Conservation (phyloP, 2,797 vertebrate genomes). For the Chromis chromis region DNA sequence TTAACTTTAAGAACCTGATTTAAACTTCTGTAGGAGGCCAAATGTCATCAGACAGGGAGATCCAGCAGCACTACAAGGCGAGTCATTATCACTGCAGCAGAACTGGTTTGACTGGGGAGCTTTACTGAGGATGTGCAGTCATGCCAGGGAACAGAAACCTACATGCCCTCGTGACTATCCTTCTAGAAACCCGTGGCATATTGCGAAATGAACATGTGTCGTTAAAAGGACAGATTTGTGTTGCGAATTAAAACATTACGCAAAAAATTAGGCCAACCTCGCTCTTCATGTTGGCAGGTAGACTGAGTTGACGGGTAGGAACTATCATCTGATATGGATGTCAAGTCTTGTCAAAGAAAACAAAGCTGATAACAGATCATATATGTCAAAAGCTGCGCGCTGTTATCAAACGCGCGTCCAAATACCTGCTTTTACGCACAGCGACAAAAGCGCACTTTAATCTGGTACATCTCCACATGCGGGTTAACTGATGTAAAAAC, state of each 20-base stretch:
- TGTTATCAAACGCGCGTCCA: neutral
- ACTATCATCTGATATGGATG: neutral
- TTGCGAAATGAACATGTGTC: neutral
- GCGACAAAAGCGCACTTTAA: neutral
- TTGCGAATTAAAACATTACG: neutral
- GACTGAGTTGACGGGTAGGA: neutral
- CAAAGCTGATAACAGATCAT: constrained; percentile 6
- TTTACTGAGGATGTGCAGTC: constrained; percentile 1
- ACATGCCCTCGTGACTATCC: no score
- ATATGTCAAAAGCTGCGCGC: neutral
- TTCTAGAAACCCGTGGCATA: neutral
- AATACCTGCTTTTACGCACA: constrained; percentile 2
- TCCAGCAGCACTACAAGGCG: no score
- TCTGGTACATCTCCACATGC: constrained; percentile 2
- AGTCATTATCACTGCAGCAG: constrained; percentile 25
- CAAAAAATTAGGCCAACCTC: neutral
- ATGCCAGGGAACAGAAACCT: constrained; percentile 9
- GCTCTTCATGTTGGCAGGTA: neutral
- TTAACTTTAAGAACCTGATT: neutral
- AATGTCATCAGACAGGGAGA: constrained; percentile 20
- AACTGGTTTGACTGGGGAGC: constrained; percentile 75
- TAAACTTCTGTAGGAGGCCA: neutral
- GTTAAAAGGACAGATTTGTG: neutral
- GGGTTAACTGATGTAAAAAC: neutral
- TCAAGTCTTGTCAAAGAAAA: neutral